These are phyloP conservation scores for Nothura maculosa DNA, from an alignment of 2,797 vertebrate genomes.

Conservation along the genomic window DNA sequence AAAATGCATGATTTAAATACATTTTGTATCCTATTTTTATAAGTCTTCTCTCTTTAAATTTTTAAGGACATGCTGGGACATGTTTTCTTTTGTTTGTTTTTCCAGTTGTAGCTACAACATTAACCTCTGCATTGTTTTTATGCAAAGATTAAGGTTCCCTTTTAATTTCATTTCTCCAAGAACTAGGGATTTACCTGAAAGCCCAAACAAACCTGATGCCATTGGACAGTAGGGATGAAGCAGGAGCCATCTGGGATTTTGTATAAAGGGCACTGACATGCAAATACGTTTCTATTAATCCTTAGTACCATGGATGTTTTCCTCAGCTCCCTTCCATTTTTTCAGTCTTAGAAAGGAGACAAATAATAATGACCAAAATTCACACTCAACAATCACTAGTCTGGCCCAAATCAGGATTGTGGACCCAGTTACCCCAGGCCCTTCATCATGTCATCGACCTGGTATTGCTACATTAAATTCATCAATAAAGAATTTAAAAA, in stretches of 20 bases:
- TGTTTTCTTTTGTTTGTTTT: background rate
- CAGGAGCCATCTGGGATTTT: background rate
- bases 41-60: background rate
- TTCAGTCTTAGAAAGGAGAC: background rate
- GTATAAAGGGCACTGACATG: background rate
- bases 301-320: background rate
- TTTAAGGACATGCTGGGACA: background rate
- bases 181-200: background rate
- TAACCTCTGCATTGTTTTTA: background rate
- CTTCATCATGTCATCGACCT: background rate
- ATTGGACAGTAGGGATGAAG: background rate
- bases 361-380: conserved; percentile 15
- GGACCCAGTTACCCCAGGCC: background rate
- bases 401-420: background rate
- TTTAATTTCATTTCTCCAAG: background rate
- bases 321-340: background rate
- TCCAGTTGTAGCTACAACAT: background rate
- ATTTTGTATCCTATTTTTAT: conserved; percentile 12
- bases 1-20: conserved; percentile 16
- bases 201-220: background rate
- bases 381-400: background rate
- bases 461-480: conserved; percentile 37
- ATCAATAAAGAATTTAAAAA: conserved; percentile 43
- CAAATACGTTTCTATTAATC: background rate
- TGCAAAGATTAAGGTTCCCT: background rate